These are phyloP conservation scores for Apomyelois bistriatella DNA, from an alignment of 2,888 invertebrate species.

Conservation along the genomic window DNA sequence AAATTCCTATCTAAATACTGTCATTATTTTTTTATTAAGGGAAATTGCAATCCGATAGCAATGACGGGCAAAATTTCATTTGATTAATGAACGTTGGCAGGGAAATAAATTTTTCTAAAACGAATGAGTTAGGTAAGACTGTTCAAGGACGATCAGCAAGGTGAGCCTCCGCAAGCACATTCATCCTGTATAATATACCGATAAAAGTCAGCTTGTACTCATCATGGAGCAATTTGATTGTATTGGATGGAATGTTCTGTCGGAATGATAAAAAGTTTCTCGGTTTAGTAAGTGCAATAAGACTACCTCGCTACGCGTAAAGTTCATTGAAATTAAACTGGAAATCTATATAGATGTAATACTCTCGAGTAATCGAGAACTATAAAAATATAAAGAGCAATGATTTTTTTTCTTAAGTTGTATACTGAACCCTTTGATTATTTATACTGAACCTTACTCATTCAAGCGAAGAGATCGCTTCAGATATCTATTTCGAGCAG, in stretches of 20 bases:
- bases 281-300: too few species aligned
- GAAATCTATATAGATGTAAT: too few species aligned
- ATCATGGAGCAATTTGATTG: neutral
- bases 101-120: conserved; percentile 7
- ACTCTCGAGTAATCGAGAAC: too few species aligned
- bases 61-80: conserved; percentile 7
- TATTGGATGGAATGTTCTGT: too few species aligned
- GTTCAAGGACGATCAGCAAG: neutral
- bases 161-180: neutral
- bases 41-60: neutral
- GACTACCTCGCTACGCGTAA: too few species aligned
- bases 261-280: too few species aligned
- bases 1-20: neutral
- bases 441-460: too few species aligned
- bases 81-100: conserved; percentile 12
- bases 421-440: too few species aligned
- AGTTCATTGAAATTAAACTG: too few species aligned
- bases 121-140: conserved; percentile 1
- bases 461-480: neutral
- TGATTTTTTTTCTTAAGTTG: neutral
- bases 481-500: neutral
- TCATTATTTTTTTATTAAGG: neutral
- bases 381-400: neutral
- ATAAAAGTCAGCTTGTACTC: neutral
- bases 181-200: neutral